Base-by-base conservation (phyloP, 1,140 invertebrate species). In the Maconellicoccus hirsutus region DNA sequence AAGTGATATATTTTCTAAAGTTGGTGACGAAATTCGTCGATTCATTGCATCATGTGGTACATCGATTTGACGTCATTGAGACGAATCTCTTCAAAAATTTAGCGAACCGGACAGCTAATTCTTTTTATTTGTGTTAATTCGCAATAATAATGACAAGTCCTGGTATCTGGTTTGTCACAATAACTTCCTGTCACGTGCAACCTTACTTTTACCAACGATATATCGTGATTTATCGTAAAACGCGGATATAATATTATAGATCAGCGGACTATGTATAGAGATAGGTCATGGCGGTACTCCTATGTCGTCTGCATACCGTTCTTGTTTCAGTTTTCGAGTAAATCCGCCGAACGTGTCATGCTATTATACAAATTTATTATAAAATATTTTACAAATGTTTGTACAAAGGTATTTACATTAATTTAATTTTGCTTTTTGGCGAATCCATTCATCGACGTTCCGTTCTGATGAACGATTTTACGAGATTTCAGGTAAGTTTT, bases 111-210 rank as follows among this genome's bases (percentile, higher is more conserved):
- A 52, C 42, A 52, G n/a, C 2, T 4, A 16, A 16, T 16, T 38
- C 14, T 38, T 7, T 38, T 7, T 38, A 52, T 4, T 16, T 8
- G 16, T 52, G 16, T 4, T 16, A 52, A 52, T 52, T 16, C 29
- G 29, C 29, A 12, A 33, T 19, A 52, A 19, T 52, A 52, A 52
- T 16, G n/a, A 52, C 42, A 52, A 52, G 42, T 52, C 42, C 42
- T 52, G 42, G 42, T 52, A 52, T 52, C 42, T 52, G 42, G 42
- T 52, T 52, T 52, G 42, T 52, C 42, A 52, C 42, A 52, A 52
- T 52, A 52, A 52, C 42, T 52, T 52, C 42, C 42, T 52, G 42
- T 52, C 42, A 52, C 42, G 42, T 52, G 42, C 42, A 19, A 52
- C 42, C 42, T 52, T 8, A 52, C 42, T 52, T 52, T 52, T 52